Evolutionary conservation across 2,888 invertebrate genomes (phyloP).

Genomic region (Candidula unifasciata): DNA sequence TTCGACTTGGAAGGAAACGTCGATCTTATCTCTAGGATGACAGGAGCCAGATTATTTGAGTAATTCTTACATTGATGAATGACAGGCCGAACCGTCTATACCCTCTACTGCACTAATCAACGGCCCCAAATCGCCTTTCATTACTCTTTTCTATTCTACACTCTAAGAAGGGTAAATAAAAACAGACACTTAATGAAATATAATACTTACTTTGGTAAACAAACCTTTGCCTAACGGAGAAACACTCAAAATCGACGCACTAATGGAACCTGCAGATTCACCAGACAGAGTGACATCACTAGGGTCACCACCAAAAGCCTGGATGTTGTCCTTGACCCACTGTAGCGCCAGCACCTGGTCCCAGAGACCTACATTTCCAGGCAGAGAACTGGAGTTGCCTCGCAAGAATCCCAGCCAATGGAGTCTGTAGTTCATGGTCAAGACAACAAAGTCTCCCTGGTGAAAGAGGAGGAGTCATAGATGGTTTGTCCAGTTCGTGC

Average conservation of each 20-base stretch:
- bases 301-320: conserved; percentile 24
- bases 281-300: conserved; percentile 14
- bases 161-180: no score
- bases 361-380: conserved; percentile 28
- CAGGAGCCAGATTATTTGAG: no score
- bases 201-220: background rate
- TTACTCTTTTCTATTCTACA: no score
- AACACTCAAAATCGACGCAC: background rate
- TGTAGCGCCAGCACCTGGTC: conserved; percentile 20
- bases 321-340: conserved; percentile 34
- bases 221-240: conserved; percentile 1
- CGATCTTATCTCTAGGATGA: no score
- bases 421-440: conserved; percentile 30
- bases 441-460: conserved; percentile 4
- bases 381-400: conserved; percentile 16
- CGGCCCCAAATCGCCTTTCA: no score
- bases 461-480: no score
- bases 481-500: no score
- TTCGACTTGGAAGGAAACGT: no score
- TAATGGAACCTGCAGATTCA: conserved; percentile 5
- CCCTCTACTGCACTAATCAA: no score
- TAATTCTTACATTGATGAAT: no score
- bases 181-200: no score
- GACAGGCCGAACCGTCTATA: no score
- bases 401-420: conserved; percentile 13